These are phyloP conservation scores for Blennius ocellaris DNA, from an alignment of 2,113 vertebrate species.

Conservation along the genomic window DNA sequence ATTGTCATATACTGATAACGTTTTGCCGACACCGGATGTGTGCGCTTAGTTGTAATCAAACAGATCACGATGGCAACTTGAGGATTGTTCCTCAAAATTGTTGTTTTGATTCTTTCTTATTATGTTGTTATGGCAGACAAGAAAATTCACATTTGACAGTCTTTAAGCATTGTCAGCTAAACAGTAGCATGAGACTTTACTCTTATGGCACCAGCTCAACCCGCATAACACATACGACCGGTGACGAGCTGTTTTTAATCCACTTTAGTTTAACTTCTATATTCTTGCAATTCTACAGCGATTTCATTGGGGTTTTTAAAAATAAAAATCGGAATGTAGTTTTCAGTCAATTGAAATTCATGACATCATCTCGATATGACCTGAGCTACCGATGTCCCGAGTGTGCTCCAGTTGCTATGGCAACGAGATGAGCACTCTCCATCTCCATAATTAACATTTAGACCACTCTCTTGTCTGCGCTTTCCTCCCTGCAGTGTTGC, in stretches of 20 bases:
- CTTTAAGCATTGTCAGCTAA: background rate
- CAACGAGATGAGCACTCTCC: conserved; percentile 39
- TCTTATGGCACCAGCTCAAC: background rate
- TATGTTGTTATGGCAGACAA: background rate
- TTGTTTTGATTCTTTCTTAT: background rate
- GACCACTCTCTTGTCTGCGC: background rate
- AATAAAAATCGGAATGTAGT: background rate
- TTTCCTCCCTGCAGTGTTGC: conserved; percentile 16
- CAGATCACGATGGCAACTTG: background rate
- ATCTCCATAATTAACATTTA: conserved; percentile 7
- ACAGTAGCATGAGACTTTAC: background rate
- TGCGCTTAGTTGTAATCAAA: background rate
- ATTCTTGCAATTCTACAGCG: background rate
- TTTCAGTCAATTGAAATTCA: conserved; percentile 31
- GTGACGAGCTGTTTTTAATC: background rate
- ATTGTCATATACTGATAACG: background rate
- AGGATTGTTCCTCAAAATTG: background rate
- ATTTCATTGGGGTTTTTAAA: background rate
- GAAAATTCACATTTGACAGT: background rate
- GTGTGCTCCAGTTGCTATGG: conserved; percentile 58
- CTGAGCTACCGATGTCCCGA: conserved; percentile 34
- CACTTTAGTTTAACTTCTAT: background rate
- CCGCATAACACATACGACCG: background rate
- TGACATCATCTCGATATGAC: conserved; percentile 18
- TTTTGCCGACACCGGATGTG: background rate